Percentiles rank a stretch among this genome's conserved stretches.
Conservation (phyloP, 2,797 vertebrate species). For the Dermochelys coriacea region DNA sequence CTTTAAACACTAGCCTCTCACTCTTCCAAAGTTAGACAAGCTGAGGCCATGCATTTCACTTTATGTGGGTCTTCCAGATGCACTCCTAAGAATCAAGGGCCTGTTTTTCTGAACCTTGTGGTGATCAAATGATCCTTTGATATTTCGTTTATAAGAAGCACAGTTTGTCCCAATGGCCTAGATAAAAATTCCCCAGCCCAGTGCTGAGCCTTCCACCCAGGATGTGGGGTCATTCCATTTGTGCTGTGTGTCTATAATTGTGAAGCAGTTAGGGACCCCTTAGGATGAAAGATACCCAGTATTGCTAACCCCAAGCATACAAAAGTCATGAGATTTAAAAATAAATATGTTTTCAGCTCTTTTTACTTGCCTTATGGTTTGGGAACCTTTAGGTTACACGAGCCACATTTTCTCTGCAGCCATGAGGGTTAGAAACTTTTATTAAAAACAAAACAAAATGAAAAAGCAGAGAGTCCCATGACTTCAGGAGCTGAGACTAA, state of each 20-base stretch:
- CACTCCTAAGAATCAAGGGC: neutral
- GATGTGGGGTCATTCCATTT: neutral
- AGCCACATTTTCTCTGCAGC: neutral
- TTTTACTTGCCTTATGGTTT: neutral
- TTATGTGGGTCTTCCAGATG: neutral
- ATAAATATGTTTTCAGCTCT: neutral
- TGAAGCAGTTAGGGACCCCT: neutral
- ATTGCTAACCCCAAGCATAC: neutral
- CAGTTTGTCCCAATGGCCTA: constrained; percentile 34
- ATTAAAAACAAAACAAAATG: neutral
- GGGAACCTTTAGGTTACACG: neutral
- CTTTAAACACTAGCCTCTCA: neutral
- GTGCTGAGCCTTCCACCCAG: neutral
- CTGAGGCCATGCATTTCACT: neutral
- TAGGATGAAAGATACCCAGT: neutral
- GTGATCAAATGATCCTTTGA: neutral
- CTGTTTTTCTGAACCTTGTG: neutral
- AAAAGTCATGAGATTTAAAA: constrained; percentile 46
- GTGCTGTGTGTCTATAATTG: neutral
- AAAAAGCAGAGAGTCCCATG: neutral
- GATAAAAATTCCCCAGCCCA: neutral
- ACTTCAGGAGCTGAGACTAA: neutral
- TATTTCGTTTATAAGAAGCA: constrained; percentile 15
- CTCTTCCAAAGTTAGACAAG: neutral
- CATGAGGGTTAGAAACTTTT: neutral